These are phyloP conservation scores for Crotalus viridis DNA, from an alignment of 2,113 vertebrate species.

Conservation along the genomic window DNA sequence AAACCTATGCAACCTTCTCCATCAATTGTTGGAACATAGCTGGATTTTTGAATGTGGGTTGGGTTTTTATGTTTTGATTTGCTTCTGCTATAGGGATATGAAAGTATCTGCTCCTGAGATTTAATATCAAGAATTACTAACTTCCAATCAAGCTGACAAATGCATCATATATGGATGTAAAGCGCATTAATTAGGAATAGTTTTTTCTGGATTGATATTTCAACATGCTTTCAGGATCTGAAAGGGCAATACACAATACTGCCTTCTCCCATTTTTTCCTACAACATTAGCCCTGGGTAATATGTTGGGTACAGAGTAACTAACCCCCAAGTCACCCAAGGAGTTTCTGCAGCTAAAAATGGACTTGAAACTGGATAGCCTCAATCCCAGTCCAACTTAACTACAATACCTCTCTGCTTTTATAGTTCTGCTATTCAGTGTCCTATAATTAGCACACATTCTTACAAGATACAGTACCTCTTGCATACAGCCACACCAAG, in stretches of 20 bases:
- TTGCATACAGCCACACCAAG: not conserved
- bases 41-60: not conserved
- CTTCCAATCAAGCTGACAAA: not conserved
- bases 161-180: not conserved
- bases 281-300: not conserved
- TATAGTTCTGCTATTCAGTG: not conserved
- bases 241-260: not conserved
- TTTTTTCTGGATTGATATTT: not conserved
- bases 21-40: not conserved
- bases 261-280: not conserved
- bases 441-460: not conserved
- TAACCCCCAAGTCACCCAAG: not conserved
- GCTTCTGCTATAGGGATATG: not conserved
- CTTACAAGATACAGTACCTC: not conserved
- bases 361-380: not conserved
- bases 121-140: not conserved
- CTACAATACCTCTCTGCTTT: not conserved
- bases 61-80: not conserved
- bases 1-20: not conserved
- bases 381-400: not conserved
- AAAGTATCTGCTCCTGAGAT: not conserved
- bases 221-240: not conserved
- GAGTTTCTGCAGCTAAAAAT: not conserved
- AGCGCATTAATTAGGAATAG: not conserved
- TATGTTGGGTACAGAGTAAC: not conserved